Conservation (phyloP, 2,797 vertebrate genomes). For the Phyllotis vaccarum region DNA sequence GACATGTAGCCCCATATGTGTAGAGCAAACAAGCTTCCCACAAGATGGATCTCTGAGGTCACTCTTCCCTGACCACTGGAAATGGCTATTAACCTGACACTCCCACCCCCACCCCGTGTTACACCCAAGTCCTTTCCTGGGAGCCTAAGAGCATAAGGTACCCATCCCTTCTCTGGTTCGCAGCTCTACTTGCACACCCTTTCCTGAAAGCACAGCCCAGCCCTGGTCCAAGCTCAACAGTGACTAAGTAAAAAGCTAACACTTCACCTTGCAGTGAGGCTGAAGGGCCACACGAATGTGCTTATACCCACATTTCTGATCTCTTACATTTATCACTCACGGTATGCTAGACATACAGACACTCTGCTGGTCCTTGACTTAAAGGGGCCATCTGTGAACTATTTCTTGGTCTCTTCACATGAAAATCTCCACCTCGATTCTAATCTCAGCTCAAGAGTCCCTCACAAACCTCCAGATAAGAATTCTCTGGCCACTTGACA, state of each 20-base stretch:
- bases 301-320: not conserved
- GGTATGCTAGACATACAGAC: not conserved
- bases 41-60: not conserved
- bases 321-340: not conserved
- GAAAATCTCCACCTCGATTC: not conserved
- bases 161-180: not conserved
- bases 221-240: not conserved
- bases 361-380: not conserved
- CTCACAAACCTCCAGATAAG: not conserved
- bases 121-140: not conserved
- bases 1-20: not conserved
- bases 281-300: accelerated
- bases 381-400: too few species aligned
- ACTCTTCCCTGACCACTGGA: not conserved
- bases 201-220: not conserved
- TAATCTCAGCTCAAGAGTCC: not conserved
- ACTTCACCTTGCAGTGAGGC: not conserved
- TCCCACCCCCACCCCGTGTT: not conserved
- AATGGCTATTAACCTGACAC: not conserved
- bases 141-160: not conserved
- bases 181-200: not conserved
- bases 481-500: not conserved
- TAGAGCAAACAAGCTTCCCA: not conserved
- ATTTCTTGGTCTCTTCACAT: not conserved
- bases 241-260: not conserved